Percentiles rank a stretch among this genome's conserved stretches.
These are phyloP conservation scores for Apodemia zela DNA, from an alignment of 2,888 invertebrate genomes.

Conservation along the genomic window DNA sequence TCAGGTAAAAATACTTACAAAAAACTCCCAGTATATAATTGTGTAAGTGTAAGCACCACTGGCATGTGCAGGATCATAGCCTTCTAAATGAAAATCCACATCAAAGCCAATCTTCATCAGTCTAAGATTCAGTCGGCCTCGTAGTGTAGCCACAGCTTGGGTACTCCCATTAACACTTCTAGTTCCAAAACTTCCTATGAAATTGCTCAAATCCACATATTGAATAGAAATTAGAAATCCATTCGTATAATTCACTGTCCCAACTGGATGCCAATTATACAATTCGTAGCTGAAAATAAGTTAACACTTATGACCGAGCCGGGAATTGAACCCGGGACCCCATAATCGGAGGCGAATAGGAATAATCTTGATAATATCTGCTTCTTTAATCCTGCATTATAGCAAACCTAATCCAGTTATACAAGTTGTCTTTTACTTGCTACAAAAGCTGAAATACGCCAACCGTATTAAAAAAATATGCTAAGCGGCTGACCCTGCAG, in stretches of 20 bases:
- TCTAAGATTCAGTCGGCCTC: slow-evolving; percentile 40
- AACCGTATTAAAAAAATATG: too few relatives aligned
- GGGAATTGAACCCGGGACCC: too few relatives aligned
- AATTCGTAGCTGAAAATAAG: slow-evolving; percentile 42
- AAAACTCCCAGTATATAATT: slow-evolving; percentile 29
- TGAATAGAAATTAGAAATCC: slow-evolving; percentile 57
- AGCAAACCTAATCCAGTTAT: too few relatives aligned
- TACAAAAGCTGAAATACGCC: too few relatives aligned
- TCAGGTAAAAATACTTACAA: slow-evolving; percentile 37
- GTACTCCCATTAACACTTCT: slow-evolving; percentile 28
- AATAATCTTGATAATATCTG: too few relatives aligned
- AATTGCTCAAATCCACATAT: slow-evolving; percentile 39
- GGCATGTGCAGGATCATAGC: slow-evolving; percentile 34
- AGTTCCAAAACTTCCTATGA: slow-evolving; percentile 27
- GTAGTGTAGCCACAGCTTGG: slow-evolving; percentile 32
- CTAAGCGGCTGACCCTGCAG: too few relatives aligned
- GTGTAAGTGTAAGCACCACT: slow-evolving; percentile 44
- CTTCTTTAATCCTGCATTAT: too few relatives aligned
- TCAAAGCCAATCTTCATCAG: slow-evolving; percentile 49
- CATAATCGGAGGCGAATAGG: too few relatives aligned
- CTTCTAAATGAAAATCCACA: slow-evolving; percentile 39
- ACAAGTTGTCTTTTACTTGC: too few relatives aligned
- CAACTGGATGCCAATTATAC: slow-evolving; percentile 46
- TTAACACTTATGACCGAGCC: not conserved
- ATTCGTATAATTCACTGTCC: slow-evolving; percentile 49